These are phyloP conservation scores for Gandaritis pyraliata DNA, from an alignment of 2,888 invertebrate species.

Conservation along the genomic window DNA sequence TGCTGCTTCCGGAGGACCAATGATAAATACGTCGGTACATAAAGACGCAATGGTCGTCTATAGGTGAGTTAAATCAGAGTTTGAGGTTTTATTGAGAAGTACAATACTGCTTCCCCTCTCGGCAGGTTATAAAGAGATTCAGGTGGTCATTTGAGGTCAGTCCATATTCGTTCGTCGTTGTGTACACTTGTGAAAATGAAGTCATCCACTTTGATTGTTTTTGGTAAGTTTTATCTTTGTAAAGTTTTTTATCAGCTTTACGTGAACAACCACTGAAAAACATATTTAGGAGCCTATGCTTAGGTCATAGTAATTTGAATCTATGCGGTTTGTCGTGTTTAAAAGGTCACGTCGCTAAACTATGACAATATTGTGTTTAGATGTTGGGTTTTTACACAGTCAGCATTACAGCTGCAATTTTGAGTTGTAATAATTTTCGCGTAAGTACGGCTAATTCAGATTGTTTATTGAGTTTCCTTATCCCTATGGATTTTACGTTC, in stretches of 20 bases:
- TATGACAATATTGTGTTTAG: no score
- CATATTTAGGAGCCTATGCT: no score
- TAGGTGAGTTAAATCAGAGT: conserved; percentile 4
- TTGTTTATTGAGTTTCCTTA: no score
- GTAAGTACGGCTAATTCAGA: no score
- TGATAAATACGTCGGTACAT: background rate
- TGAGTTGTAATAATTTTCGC: no score
- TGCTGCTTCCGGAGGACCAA: conserved; percentile 14
- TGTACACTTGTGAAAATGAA: conserved; percentile 64
- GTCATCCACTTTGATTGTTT: conserved; percentile 64
- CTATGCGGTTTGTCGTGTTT: no score
- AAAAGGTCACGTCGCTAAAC: no score
- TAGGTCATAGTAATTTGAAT: no score
- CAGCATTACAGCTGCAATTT: no score
- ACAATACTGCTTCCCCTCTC: conserved; percentile 48
- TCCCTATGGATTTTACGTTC: no score
- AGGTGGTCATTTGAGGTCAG: conserved; percentile 53
- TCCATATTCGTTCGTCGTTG: conserved; percentile 51
- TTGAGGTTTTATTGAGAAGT: conserved; percentile 34
- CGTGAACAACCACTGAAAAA: no score
- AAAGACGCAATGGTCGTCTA: conserved; percentile 21
- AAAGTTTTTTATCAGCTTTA: background rate
- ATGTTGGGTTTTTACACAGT: no score
- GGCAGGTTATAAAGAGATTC: conserved; percentile 57
- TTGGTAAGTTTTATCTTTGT: conserved; percentile 61